Evolutionary conservation across 2,113 vertebrate genomes (phyloP).

Genomic region (Cinclus cinclus): DNA sequence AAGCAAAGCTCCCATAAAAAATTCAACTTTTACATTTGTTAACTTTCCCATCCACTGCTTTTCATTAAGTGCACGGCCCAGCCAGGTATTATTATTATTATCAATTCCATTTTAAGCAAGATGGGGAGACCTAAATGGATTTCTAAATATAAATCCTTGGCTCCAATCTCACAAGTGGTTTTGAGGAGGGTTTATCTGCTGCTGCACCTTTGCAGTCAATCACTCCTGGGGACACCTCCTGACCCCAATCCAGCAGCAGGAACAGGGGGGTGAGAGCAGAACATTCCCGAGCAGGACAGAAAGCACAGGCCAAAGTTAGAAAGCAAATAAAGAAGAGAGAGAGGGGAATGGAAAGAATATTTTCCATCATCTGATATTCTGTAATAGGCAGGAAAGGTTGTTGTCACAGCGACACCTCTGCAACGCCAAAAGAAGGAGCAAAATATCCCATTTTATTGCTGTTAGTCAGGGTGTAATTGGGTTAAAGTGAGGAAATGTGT

Average conservation of each 20-base stretch:
- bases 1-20: conserved; percentile 42
- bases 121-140: conserved; percentile 29
- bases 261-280: background rate
- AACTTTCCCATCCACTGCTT: conserved; percentile 27
- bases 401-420: background rate
- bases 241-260: background rate
- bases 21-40: conserved; percentile 44
- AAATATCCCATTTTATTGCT: background rate
- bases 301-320: background rate
- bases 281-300: background rate
- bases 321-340: background rate
- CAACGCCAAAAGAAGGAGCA: background rate
- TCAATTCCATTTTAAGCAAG: conserved; percentile 25
- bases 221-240: background rate
- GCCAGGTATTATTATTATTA: conserved; percentile 37
- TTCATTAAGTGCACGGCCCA: conserved; percentile 32
- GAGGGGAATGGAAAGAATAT: rapidly evolving
- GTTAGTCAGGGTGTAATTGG: background rate
- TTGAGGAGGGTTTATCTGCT: conserved; percentile 4
- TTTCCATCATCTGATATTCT: background rate
- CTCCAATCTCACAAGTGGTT: background rate
- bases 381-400: background rate
- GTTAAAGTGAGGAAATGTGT: background rate
- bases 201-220: background rate
- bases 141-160: conserved; percentile 35